Evolutionary conservation across 2,888 invertebrate genomes (phyloP), one percentile per base, ranked within the genome.

Genomic region (Dysmachus trigonus): DNA sequence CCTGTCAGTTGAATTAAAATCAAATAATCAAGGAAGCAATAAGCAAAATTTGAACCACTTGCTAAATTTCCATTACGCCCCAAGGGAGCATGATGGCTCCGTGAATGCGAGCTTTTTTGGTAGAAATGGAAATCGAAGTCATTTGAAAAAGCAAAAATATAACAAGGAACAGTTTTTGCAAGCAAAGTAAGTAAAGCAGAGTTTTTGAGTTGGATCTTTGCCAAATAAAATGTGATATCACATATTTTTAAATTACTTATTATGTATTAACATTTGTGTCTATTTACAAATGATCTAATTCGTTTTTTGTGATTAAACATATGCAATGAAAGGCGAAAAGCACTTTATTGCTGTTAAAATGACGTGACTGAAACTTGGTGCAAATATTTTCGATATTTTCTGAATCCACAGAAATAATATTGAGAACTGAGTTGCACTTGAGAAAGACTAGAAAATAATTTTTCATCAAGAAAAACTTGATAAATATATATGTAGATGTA

Each of bases 91-190:
- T 53, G 89, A 89, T 47, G 89, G 89, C 89, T 89, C 88, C 88
- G 87, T 86, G 86, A 88, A 89, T 84, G 91, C 86, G 30, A 88
- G 88, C 86, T 88, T 89, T 62, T 89, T 89, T 87, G 89, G 89
- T 15, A 89, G 89, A 53, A 88, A 88, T 72, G 87, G 87, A 33
- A 88, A 88, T 51, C 89, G 89, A 27, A 35, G 87, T 7, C 87
- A 89, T 74, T 81, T 86, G 6, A 89, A 89, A 88, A 93, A 94
- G 87, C 95, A 95, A 18, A 96, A 95, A 91, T 98, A 97, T 92
- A 97, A 97, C 92, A 98, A 98, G 93, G 98, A 98, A 91, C 96
- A 98, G 90, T 99, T 97, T 92, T 93, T 99, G 87, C 97, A 98
- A 93, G 98, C 98, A 87, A 98, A 98, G 98, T 98, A 93, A 94